phyloP scores from a whole-genome alignment of 2,888 invertebrate genomes.

The Myopa tessellatipennis region DNA sequence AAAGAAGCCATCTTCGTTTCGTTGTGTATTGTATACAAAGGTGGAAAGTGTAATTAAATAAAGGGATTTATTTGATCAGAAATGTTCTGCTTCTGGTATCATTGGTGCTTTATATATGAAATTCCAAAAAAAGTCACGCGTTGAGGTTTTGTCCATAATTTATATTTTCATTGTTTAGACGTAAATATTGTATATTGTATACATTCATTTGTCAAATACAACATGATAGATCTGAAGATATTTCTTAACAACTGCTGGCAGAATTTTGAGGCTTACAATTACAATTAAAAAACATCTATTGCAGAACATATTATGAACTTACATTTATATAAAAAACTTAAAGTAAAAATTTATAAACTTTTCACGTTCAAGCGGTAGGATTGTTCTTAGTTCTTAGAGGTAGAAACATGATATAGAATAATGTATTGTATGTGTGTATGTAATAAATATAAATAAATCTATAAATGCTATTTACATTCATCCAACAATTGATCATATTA shows the following conservation, averaged over 20 bases:
- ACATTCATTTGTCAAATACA: not conserved
- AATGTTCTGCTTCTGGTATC: too few species aligned
- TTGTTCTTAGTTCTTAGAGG: constrained; percentile 21
- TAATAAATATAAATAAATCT: constrained; percentile 20
- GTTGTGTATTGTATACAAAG: too few species aligned
- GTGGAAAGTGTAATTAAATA: too few species aligned
- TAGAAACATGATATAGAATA: constrained; percentile 5
- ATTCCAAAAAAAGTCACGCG: not conserved
- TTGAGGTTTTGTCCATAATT: not conserved
- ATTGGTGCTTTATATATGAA: too few species aligned
- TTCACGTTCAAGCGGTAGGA: constrained; percentile 25
- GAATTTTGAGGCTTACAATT: not conserved
- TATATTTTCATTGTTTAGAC: not conserved
- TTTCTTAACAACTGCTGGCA: not conserved
- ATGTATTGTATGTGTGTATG: not conserved
- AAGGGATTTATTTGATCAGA: too few species aligned
- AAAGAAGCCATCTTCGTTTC: too few species aligned
- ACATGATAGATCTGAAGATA: not conserved
- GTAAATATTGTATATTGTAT: not conserved
- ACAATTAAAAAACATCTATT: not conserved
- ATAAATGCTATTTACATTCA: constrained; percentile 28
- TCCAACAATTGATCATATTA: constrained; percentile 8
- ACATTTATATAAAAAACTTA: constrained; percentile 19
- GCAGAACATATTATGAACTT: constrained; percentile 19
- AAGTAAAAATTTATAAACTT: not conserved